Conservation (phyloP, 2,113 vertebrate species). For the Planiliza haematocheilus region DNA sequence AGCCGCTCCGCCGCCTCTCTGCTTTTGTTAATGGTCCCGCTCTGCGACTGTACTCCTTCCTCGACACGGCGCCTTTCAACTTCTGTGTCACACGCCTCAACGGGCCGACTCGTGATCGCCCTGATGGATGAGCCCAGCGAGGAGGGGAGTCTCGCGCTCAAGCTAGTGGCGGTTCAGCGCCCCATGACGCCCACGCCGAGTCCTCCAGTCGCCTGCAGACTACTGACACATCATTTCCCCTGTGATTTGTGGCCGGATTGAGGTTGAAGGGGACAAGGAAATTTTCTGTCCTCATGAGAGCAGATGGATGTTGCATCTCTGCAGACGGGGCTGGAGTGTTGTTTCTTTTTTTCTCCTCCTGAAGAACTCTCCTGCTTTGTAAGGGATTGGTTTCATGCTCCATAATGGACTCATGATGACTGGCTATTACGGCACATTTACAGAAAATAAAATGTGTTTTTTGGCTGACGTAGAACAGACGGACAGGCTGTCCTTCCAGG, state of each 20-base stretch:
- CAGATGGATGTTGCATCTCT: slow-evolving; percentile 60
- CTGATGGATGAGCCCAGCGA: slow-evolving; percentile 71
- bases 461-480: neutral
- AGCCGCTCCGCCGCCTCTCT: slow-evolving; percentile 30
- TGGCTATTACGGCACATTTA: slow-evolving; percentile 57
- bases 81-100: slow-evolving; percentile 66
- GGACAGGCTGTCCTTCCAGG: slow-evolving; percentile 18
- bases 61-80: slow-evolving; percentile 37
- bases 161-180: slow-evolving; percentile 53
- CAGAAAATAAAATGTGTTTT: slow-evolving; percentile 30
- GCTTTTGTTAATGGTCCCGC: slow-evolving; percentile 28
- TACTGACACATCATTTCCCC: slow-evolving; percentile 77
- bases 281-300: slow-evolving; percentile 55
- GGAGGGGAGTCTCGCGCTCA: slow-evolving; percentile 53
- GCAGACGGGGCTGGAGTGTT: slow-evolving; percentile 38
- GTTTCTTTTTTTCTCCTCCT: neutral
- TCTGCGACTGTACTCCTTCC: slow-evolving; percentile 31
- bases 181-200: slow-evolving; percentile 37
- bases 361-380: slow-evolving; percentile 34
- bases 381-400: slow-evolving; percentile 52
- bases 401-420: slow-evolving; percentile 61
- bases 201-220: slow-evolving; percentile 51
- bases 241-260: slow-evolving; percentile 78
- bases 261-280: slow-evolving; percentile 70
- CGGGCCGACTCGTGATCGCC: slow-evolving; percentile 60